Evolutionary conservation across 2,113 vertebrate species (phyloP).

Genomic region (Eira barbara): DNA sequence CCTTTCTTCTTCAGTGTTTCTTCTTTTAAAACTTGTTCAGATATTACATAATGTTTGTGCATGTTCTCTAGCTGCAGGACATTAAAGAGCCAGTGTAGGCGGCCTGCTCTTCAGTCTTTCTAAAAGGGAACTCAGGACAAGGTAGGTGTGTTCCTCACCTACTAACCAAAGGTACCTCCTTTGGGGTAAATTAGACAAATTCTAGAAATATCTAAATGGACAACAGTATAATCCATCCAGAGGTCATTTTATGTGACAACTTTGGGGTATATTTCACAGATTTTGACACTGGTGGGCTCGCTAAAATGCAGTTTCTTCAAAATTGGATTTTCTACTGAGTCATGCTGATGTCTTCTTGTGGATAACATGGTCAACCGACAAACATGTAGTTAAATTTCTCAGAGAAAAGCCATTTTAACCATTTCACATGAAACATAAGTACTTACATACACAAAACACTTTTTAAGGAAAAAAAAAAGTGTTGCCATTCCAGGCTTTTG

Average conservation of each 20-base stretch:
- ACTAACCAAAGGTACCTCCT: background rate
- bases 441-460: background rate
- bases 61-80: background rate
- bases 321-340: background rate
- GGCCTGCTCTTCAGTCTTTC: background rate
- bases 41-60: background rate
- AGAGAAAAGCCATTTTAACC: slow-evolving; percentile 24
- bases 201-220: background rate
- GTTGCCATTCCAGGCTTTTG: background rate
- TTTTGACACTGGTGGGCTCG: background rate
- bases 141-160: background rate
- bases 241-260: background rate
- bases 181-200: background rate
- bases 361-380: background rate
- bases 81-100: background rate
- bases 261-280: background rate
- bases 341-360: background rate
- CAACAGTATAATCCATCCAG: background rate
- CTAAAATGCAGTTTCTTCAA: background rate
- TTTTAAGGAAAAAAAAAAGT: background rate
- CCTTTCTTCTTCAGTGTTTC: background rate
- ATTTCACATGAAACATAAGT: background rate
- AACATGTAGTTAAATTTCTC: background rate
- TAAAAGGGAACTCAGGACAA: background rate
- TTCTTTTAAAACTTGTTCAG: background rate